A percentile compares a stretch with the other conserved stretches of the same genome.
Conservation (phyloP, 2,888 invertebrate genomes). For the Trichopria drosophilae region DNA sequence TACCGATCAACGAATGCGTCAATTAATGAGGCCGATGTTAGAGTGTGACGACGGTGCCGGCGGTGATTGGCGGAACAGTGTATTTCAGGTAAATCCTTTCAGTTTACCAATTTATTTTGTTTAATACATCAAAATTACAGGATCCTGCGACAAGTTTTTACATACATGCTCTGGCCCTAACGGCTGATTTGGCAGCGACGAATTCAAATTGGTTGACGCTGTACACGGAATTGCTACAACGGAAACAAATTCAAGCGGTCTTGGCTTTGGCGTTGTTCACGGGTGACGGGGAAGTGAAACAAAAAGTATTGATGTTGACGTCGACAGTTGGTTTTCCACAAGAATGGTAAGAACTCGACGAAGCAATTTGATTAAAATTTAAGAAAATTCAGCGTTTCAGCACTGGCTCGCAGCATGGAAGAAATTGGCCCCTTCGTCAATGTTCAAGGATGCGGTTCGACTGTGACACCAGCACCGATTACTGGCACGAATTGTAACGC, state of each 20-base stretch:
- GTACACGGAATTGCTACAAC: constrained; percentile 56
- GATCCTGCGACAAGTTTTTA: constrained; percentile 59
- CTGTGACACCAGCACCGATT: too few relatives aligned
- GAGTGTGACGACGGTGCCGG: constrained; percentile 43
- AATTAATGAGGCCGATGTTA: constrained; percentile 57
- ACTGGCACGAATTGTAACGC: constrained; percentile 58
- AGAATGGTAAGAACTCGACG: constrained; percentile 56
- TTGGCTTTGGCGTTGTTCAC: constrained; percentile 61
- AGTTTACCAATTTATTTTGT: constrained; percentile 7
- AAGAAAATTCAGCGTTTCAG: constrained; percentile 38
- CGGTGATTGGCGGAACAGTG: constrained; percentile 45
- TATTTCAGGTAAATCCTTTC: constrained; percentile 46
- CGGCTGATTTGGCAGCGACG: constrained; percentile 59
- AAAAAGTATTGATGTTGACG: constrained; percentile 55
- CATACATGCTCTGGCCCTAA: constrained; percentile 60
- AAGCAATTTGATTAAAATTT: constrained; percentile 1
- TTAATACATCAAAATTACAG: constrained; percentile 39
- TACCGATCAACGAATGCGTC: constrained; percentile 53
- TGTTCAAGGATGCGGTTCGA: constrained; percentile 47
- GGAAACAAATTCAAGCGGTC: constrained; percentile 59
- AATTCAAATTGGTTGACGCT: constrained; percentile 59
- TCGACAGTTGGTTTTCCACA: constrained; percentile 54
- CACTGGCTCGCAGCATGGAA: constrained; percentile 51
- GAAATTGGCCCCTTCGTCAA: constrained; percentile 52
- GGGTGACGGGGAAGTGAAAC: constrained; percentile 57